Evolutionary conservation across 1,140 invertebrate genomes (phyloP).

Genomic region (Hermatobates lingyangjiaoensis): DNA sequence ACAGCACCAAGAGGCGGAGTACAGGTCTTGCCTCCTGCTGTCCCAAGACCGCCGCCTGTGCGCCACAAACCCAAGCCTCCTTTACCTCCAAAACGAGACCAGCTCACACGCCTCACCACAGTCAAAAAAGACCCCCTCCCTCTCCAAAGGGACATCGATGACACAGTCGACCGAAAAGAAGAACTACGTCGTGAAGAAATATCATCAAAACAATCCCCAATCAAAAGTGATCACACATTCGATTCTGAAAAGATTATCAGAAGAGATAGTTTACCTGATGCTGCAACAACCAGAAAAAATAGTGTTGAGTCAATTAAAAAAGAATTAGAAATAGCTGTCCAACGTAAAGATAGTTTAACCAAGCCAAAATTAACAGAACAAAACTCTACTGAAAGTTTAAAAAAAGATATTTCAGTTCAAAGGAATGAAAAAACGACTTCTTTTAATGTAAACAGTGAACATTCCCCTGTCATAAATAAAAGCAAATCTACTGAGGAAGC

Average conservation of each 20-base stretch:
- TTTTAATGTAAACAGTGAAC: background rate
- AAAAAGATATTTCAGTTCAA: background rate
- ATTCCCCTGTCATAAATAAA: background rate
- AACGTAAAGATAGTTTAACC: background rate
- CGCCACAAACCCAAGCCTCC: slow-evolving; percentile 17
- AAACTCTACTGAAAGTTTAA: background rate
- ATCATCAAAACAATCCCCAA: background rate
- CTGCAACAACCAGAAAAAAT: background rate
- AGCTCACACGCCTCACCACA: slow-evolving; percentile 17
- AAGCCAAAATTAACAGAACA: too few relatives aligned
- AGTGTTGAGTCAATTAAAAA: background rate
- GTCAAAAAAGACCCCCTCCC: slow-evolving; percentile 11
- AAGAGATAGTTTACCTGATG: background rate
- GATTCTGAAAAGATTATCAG: background rate
- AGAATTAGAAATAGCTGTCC: background rate
- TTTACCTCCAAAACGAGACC: slow-evolving; percentile 16
- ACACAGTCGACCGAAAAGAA: background rate
- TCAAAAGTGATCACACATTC: background rate
- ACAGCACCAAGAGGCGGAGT: slow-evolving; percentile 14
- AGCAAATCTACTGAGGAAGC: too few relatives aligned
- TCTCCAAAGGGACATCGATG: background rate
- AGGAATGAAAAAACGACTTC: background rate
- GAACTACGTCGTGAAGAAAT: background rate
- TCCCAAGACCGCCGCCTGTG: slow-evolving; percentile 5
- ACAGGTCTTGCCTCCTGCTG: slow-evolving; percentile 14